Conservation (phyloP, 2,113 vertebrate species). For the Lynx canadensis region DNA sequence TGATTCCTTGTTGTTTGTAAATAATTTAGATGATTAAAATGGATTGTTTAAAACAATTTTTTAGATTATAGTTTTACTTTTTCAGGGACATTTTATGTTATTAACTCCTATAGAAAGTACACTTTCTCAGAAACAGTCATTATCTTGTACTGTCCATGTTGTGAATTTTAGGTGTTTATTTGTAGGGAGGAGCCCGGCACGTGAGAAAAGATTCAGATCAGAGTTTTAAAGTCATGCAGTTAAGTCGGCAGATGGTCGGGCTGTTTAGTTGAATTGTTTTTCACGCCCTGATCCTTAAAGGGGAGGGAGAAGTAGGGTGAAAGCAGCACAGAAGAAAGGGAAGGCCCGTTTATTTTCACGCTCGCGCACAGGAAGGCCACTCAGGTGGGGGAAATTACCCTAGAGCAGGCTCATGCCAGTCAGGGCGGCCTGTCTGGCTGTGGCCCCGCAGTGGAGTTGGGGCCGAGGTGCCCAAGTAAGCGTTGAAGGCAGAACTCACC, state of each 20-base stretch:
- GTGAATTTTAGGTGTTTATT: background rate
- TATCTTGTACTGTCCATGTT: background rate
- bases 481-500: background rate
- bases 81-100: background rate
- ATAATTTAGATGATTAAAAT: conserved; percentile 70
- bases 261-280: background rate
- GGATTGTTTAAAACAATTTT: conserved; percentile 42
- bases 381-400: too few relatives aligned
- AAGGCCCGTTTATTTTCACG: background rate
- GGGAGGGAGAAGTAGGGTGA: background rate
- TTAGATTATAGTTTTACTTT: conserved; percentile 67
- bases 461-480: background rate
- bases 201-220: background rate
- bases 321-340: background rate
- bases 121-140: background rate
- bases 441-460: background rate
- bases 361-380: background rate
- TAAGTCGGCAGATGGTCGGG: background rate
- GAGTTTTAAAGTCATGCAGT: background rate
- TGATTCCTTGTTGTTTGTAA: conserved; percentile 43
- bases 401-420: background rate
- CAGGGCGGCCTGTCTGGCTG: accelerated
- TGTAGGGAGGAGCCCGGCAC: background rate
- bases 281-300: background rate
- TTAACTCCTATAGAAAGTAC: background rate